Evolutionary conservation across 1,140 invertebrate genomes (phyloP).

Genomic region (Mactra quadrangularis): DNA sequence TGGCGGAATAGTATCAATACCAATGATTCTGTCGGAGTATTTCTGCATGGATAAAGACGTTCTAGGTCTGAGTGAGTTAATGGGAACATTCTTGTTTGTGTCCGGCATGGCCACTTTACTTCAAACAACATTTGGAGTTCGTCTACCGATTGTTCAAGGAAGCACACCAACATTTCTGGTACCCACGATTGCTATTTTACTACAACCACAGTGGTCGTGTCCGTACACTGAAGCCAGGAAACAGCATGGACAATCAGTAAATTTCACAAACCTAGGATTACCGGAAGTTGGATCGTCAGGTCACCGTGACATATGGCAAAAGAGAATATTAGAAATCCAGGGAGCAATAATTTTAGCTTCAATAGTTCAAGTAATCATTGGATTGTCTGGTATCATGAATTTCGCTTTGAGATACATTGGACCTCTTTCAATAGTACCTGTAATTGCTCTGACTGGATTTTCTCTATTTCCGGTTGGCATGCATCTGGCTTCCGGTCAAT

Average conservation of each 20-base stretch:
- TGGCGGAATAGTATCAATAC: conserved; percentile 25
- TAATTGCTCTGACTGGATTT: conserved; percentile 91
- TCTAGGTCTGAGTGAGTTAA: conserved; percentile 17
- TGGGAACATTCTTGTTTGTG: conserved; percentile 27
- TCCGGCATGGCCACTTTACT: conserved; percentile 16
- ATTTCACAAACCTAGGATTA: conserved; percentile 21
- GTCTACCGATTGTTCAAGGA: conserved; percentile 22
- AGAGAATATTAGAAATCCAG: conserved; percentile 4
- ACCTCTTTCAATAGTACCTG: conserved; percentile 92
- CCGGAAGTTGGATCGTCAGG: conserved; percentile 20
- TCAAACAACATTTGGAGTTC: conserved; percentile 22
- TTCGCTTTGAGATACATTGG: conserved; percentile 90
- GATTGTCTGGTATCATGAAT: conserved; percentile 88
- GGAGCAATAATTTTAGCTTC: conserved; percentile 66
- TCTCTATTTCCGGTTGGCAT: conserved; percentile 92
- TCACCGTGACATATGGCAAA: conserved; percentile 14
- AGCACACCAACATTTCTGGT: conserved; percentile 17
- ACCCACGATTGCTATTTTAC: conserved; percentile 12
- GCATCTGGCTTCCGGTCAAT: conserved; percentile 90
- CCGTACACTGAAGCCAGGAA: conserved; percentile 1
- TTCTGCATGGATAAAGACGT: conserved; percentile 39
- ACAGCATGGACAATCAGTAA: not conserved
- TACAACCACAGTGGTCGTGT: conserved; percentile 16
- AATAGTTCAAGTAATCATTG: conserved; percentile 76
- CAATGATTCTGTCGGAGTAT: not conserved